A percentile compares a stretch with the other conserved stretches of the same genome.
phyloP scores from a whole-genome alignment of 2,113 vertebrate species.

The Alosa alosa region DNA sequence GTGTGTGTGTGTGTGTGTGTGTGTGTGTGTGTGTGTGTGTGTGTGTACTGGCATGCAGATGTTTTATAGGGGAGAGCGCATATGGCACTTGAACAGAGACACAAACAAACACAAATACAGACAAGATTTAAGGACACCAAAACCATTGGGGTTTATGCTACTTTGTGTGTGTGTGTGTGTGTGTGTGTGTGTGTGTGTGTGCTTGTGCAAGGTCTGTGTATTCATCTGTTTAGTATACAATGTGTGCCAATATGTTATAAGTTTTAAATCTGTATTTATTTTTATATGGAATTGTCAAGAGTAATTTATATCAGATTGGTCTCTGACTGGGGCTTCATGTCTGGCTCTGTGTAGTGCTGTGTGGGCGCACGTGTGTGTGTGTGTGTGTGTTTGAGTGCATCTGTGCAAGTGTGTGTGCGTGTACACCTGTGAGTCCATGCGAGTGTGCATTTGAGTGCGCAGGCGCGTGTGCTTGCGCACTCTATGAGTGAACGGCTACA shows the following conservation, averaged over 20 bases:
- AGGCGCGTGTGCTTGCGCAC: not conserved
- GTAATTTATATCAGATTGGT: too few species aligned
- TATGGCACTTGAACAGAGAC: not conserved
- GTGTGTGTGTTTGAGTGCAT: constrained; percentile 5
- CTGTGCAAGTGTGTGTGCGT: not conserved
- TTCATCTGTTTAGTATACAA: not conserved
- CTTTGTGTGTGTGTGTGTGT: not conserved
- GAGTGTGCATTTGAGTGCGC: not conserved
- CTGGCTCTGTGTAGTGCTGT: not conserved
- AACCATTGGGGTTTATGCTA: not conserved
- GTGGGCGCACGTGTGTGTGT: constrained; percentile 2
- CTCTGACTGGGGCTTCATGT: too few species aligned
- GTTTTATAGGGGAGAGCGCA: not conserved
- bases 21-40: too few species aligned
- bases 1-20: too few species aligned
- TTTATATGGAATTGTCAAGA: too few species aligned
- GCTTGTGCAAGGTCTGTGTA: not conserved
- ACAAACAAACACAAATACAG: not conserved
- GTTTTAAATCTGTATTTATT: too few species aligned
- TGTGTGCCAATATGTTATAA: not conserved
- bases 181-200: not conserved
- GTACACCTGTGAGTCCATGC: not conserved
- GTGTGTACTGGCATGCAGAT: not conserved
- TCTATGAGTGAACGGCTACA: not conserved
- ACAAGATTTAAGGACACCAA: not conserved